Percentiles rank a stretch among this genome's conserved stretches.
Evolutionary conservation across 1,140 invertebrate species (phyloP).

Genomic region (Asobara japonica): DNA sequence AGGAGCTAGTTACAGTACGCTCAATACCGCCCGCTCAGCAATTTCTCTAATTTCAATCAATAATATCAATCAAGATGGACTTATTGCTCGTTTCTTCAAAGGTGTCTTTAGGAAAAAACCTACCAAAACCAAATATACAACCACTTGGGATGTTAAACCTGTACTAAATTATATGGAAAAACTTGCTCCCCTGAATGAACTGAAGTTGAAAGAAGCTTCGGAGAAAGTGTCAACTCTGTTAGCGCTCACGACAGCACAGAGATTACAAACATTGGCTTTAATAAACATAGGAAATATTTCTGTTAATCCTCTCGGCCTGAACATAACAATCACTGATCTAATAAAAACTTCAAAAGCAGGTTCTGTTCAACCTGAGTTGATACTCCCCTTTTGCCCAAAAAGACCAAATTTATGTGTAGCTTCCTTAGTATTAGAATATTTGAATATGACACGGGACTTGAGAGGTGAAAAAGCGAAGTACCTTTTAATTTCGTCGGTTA

Average conservation of each 20-base stretch:
- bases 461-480: constrained; percentile 10
- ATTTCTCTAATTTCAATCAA: constrained; percentile 32
- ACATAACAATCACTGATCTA: constrained; percentile 33
- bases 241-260: constrained; percentile 40
- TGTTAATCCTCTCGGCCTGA: constrained; percentile 3
- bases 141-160: constrained; percentile 44
- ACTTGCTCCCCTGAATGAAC: constrained; percentile 29
- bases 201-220: constrained; percentile 28
- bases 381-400: constrained; percentile 30
- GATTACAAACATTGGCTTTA: constrained; percentile 42
- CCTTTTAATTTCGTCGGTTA: constrained; percentile 31
- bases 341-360: constrained; percentile 40
- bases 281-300: constrained; percentile 36
- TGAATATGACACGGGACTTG: constrained; percentile 24
- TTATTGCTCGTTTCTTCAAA: constrained; percentile 46
- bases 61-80: constrained; percentile 34
- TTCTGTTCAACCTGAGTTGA: constrained; percentile 35
- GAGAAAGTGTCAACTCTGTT: constrained; percentile 40
- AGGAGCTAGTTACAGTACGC: constrained; percentile 36
- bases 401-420: constrained; percentile 34
- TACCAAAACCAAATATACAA: constrained; percentile 41
- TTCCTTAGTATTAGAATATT: constrained; percentile 21
- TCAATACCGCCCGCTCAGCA: constrained; percentile 40
- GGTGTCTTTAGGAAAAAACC: constrained; percentile 43
- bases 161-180: constrained; percentile 43